phyloP scores from a whole-genome alignment of 2,113 vertebrate genomes.

The Empidonax alnorum region DNA sequence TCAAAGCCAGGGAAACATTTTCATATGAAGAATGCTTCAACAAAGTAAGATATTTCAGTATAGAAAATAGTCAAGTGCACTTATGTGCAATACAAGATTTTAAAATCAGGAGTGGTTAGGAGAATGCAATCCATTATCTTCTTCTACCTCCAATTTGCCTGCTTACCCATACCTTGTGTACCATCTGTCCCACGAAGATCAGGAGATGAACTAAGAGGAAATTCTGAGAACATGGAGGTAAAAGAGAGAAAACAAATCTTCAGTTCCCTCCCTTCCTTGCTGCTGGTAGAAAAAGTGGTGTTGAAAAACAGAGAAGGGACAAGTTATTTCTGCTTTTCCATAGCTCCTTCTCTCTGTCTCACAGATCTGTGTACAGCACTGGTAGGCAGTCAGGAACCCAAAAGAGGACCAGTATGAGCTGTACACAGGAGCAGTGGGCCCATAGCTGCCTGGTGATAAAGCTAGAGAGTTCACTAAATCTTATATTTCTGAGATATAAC shows the following conservation, averaged over 20 bases:
- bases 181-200: not conserved
- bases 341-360: not conserved
- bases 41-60: not conserved
- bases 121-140: not conserved
- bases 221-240: not conserved
- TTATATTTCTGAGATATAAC: not conserved
- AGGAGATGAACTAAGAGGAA: not conserved
- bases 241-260: not conserved
- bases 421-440: accelerated
- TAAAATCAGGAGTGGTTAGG: not conserved
- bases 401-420: not conserved
- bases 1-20: not conserved
- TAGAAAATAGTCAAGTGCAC: not conserved
- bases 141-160: not conserved
- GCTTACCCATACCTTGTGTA: not conserved
- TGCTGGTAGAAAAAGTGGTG: accelerated
- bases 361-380: not conserved
- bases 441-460: not conserved
- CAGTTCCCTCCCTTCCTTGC: not conserved
- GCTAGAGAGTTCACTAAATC: not conserved
- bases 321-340: not conserved
- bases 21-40: not conserved
- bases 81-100: not conserved
- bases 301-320: not conserved
- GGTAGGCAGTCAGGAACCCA: not conserved